Base-by-base conservation (phyloP, 2,888 invertebrate genomes). In the Hyposoter didymator region DNA sequence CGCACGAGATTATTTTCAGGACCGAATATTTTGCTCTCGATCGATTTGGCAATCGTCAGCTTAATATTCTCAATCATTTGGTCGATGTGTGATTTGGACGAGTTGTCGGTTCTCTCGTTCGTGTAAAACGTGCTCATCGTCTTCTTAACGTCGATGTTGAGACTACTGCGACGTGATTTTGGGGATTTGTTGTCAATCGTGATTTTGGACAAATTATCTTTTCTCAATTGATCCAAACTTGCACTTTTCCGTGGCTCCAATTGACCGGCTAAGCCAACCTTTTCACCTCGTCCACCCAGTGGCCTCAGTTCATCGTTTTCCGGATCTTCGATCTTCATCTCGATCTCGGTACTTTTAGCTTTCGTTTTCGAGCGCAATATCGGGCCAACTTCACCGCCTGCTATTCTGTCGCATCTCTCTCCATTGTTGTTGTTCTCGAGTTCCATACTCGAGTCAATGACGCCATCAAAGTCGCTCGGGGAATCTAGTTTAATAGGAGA, bases 61-160 rank as follows among this genome's bases (percentile, higher is more conserved):
- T 94, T 94, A 22, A 94, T 93, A 59, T 90, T 90, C 52, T 93
- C 92, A 78, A 94, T 93, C 93, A 94, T 94, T 79, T 92, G 91
- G 87, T 94, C 94, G 74, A 94, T 93, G 19, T 92, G 90, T 0
- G 92, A 92, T 49, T 92, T 92, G 0, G 90, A 88, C 2, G 89
- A 88, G 49, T 85, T 87, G 0, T 92, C 92, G 0, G 89, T 86
- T 74, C 91, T 93, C 5, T 92, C 92, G 6, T 89, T 89, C 14
- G 87, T 89, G 74, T 91, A 91, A 67, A 91, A 91, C 8, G 91
- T 90, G 66, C 89, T 91, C 8, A 93, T 90, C 0, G 92, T 90
- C 52, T 93, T 93, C 64, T 92, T 93, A 85, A 92, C 90, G 32
- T 93, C 93, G 75, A 92, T 89, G 64, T 93, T 94, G 12, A 94